phyloP scores from a whole-genome alignment of 2,113 vertebrate species.

The Axis porcinus region DNA sequence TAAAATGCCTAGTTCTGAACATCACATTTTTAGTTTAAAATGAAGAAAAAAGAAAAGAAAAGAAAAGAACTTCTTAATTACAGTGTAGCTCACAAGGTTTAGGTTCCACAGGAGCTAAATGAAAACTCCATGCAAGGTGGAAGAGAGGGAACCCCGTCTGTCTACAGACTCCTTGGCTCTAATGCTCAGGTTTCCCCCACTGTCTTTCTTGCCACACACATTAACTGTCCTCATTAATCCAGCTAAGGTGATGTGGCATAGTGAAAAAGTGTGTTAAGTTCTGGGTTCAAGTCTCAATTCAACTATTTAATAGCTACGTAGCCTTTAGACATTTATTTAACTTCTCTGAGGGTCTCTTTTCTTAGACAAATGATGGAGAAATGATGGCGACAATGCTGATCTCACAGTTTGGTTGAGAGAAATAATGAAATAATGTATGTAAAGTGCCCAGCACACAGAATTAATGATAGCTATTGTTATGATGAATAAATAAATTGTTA shows the following conservation, averaged over 20 bases:
- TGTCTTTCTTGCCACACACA: not conserved
- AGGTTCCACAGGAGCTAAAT: not conserved
- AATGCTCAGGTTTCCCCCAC: not conserved
- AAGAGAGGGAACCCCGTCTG: not conserved
- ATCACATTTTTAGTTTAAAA: slow-evolving; percentile 5
- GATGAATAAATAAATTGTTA: not conserved
- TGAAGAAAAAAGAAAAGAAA: not conserved
- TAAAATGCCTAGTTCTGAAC: not conserved
- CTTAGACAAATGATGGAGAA: not conserved
- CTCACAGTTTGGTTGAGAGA: not conserved
- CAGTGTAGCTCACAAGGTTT: not conserved
- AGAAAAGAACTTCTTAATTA: not conserved
- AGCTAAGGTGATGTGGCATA: not conserved
- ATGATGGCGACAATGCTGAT: not conserved
- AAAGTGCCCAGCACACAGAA: not conserved
- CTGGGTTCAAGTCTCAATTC: not conserved
- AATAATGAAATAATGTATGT: not conserved
- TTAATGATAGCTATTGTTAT: not conserved
- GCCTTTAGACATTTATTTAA: not conserved
- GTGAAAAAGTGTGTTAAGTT: not conserved
- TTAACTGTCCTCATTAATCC: not conserved
- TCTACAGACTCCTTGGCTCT: not conserved
- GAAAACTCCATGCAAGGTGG: not conserved
- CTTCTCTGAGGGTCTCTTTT: not conserved
- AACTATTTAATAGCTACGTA: not conserved